Conservation (phyloP, 2,113 vertebrate species). For the Nipponia nippon region DNA sequence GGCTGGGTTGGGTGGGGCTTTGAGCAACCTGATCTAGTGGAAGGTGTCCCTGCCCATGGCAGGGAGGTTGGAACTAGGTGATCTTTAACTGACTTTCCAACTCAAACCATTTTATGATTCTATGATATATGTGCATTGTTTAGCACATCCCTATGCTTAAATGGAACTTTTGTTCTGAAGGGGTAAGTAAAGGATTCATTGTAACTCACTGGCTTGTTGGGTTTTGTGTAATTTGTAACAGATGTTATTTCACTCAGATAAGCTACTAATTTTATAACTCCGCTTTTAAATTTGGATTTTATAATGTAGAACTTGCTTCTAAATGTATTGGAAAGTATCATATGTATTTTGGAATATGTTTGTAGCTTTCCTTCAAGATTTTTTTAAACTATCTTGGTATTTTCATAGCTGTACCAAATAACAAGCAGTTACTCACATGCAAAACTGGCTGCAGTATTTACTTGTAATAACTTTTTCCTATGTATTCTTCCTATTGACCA, state of each 20-base stretch:
- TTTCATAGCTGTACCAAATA: not conserved
- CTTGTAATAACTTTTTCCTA: not conserved
- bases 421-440: not conserved
- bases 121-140: not conserved
- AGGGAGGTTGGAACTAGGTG: too few relatives aligned
- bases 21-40: too few relatives aligned
- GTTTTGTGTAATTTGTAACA: conserved; percentile 57
- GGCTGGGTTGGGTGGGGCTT: too few relatives aligned
- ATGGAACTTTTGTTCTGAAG: conserved; percentile 31
- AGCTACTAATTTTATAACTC: conserved; percentile 36
- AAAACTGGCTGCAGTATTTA: not conserved
- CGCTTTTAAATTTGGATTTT: conserved; percentile 21
- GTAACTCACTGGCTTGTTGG: conserved; percentile 1
- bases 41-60: too few relatives aligned
- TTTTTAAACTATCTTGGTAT: not conserved
- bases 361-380: not conserved
- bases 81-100: too few relatives aligned
- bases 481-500: not conserved
- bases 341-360: not conserved
- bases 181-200: conserved; percentile 17
- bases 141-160: conserved; percentile 15
- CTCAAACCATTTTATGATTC: too few relatives aligned
- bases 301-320: not conserved
- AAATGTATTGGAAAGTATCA: not conserved
- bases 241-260: conserved; percentile 33